Base-by-base conservation (phyloP, 2,113 vertebrate species). In the Tenebrosternarchus preto region DNA sequence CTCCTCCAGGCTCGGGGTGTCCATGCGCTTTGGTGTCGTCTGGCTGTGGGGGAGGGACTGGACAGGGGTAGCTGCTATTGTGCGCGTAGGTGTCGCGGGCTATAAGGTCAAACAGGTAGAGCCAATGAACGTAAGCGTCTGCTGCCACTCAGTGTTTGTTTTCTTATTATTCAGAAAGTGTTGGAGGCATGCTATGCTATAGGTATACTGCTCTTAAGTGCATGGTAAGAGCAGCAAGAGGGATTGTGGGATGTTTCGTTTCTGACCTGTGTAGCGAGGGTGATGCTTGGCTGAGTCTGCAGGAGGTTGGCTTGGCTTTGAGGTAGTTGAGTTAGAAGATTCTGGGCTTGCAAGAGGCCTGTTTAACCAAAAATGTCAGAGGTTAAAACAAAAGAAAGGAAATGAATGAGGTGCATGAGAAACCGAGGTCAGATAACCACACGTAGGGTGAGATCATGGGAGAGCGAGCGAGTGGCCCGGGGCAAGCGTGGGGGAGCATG, bases 241-340 rank as follows among this genome's bases (percentile, higher is more conserved):
- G 43, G 43, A 6, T 46, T 9, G 43, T 6, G 8, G 12, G 0
- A 2, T 5, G 25, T 29, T 3, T 61, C 5, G 33, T 31, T 63
- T 12, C 89, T 70, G 53, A 99, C 98, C 97, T 99, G 97, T 90
- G 96, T 95, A 89, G 95, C 92, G 90, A 99, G 96, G 89, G 95
- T 95, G 92, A 98, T 96, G 95, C 95, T 98, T 93, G 96, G 95
- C 94, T 97, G 98, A 91, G 95, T 95, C 91, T 96, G 95, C 91
- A 98, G 97, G 95, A 98, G 98, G 96, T 96, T 99, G 95, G 96
- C 95, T 99, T 99, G 97, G 96, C 95, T 99, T 97, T 98, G 97
- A 99, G 98, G 98, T 99, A 99, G 98, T 96, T 98, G 97, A 88
- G 95, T 96, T 95, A 98, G 90, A 94, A 98, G 95, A 94, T 95